phyloP scores from a whole-genome alignment of 1,140 invertebrate species.

The Drosophila santomea region DNA sequence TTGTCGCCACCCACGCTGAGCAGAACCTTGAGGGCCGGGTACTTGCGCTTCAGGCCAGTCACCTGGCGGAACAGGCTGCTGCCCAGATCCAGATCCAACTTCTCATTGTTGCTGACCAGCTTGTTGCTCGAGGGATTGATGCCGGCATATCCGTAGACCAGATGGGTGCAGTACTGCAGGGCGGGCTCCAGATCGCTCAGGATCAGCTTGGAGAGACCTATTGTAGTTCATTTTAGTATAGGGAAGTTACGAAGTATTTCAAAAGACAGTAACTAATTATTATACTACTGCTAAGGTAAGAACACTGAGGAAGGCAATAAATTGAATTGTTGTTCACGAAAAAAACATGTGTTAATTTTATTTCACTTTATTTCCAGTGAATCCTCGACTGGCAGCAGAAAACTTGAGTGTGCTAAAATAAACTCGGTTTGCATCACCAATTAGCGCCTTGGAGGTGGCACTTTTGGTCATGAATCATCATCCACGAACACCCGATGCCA shows the following conservation, averaged over 20 bases:
- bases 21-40: conserved; percentile 90
- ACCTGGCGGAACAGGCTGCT: conserved; percentile 90
- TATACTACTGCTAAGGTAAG: too few species aligned
- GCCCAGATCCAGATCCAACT: conserved; percentile 89
- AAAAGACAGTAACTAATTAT: neutral
- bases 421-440: conserved; percentile 45
- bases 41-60: conserved; percentile 89
- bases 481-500: conserved; percentile 22
- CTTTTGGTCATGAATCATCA: conserved; percentile 43
- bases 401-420: conserved; percentile 1
- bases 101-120: conserved; percentile 88
- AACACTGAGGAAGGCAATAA: neutral
- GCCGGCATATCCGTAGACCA: conserved; percentile 93
- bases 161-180: conserved; percentile 92
- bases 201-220: conserved; percentile 91
- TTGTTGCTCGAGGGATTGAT: conserved; percentile 90
- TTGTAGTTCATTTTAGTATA: neutral
- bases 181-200: conserved; percentile 90
- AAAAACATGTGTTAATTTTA: neutral
- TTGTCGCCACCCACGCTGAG: conserved; percentile 91
- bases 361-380: neutral
- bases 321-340: neutral
- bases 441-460: conserved; percentile 45
- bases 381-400: neutral
- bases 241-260: neutral